A percentile compares a stretch with the other conserved stretches of the same genome.
Evolutionary conservation across 2,113 vertebrate genomes (phyloP).

Genomic region (Podarcis raffonei): DNA sequence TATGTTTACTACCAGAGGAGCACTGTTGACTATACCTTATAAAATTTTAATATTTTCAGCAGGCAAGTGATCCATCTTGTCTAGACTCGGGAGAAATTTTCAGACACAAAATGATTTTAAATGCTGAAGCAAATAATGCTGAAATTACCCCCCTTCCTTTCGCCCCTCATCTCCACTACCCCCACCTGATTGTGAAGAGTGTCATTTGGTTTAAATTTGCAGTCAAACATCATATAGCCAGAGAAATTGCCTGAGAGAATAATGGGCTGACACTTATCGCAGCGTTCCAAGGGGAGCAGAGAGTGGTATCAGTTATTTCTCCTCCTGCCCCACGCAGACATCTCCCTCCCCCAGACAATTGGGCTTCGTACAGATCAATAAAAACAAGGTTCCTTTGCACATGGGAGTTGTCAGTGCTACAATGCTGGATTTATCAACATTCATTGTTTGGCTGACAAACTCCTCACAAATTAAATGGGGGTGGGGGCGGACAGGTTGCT

Average conservation of each 20-base stretch:
- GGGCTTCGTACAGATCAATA: slow-evolving; percentile 73
- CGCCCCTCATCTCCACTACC: slow-evolving; percentile 20
- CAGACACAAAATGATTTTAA: slow-evolving; percentile 66
- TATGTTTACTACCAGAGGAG: slow-evolving; percentile 51
- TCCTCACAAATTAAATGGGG: neutral
- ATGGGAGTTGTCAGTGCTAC: slow-evolving; percentile 51
- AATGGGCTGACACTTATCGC: slow-evolving; percentile 53
- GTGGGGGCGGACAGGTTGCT: neutral
- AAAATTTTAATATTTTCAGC: slow-evolving; percentile 67
- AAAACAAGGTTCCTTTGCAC: slow-evolving; percentile 65
- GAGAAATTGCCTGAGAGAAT: slow-evolving; percentile 65
- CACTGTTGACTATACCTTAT: slow-evolving; percentile 33
- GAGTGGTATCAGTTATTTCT: slow-evolving; percentile 57
- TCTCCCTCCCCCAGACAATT: slow-evolving; percentile 59
- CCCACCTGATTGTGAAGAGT: slow-evolving; percentile 58
- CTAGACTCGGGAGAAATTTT: slow-evolving; percentile 69
- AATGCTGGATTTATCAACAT: slow-evolving; percentile 40
- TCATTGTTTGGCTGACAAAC: slow-evolving; percentile 51
- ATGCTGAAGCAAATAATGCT: slow-evolving; percentile 56
- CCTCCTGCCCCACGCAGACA: neutral
- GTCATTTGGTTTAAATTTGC: slow-evolving; percentile 68
- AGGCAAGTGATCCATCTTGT: slow-evolving; percentile 66
- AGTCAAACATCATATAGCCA: slow-evolving; percentile 65
- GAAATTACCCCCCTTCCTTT: slow-evolving; percentile 19
- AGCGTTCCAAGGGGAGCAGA: slow-evolving; percentile 51